phyloP scores from a whole-genome alignment of 2,888 invertebrate genomes.

The Archips crataeganus region DNA sequence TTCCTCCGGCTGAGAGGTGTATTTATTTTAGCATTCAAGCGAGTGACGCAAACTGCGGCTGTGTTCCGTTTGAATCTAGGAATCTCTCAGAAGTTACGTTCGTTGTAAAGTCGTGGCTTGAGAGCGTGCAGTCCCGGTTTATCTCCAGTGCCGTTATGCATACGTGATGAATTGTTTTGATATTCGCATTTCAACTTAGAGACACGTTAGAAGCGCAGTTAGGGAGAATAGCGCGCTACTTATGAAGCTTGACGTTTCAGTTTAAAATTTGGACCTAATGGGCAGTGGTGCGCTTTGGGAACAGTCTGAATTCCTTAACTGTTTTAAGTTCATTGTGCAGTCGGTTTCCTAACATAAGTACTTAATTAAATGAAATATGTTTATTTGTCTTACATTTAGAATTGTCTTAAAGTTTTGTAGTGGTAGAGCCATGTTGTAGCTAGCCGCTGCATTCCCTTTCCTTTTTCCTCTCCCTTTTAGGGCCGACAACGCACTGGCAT shows the following conservation, averaged over 20 bases:
- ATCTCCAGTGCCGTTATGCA: slow-evolving; percentile 35
- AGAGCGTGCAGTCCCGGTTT: slow-evolving; percentile 33
- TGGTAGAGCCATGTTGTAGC: too few relatives aligned
- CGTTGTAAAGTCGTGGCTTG: slow-evolving; percentile 52
- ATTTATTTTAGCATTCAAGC: slow-evolving; percentile 51
- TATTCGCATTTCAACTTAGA: slow-evolving; percentile 35
- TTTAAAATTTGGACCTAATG: slow-evolving; percentile 1
- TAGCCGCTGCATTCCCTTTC: too few relatives aligned
- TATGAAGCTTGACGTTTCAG: slow-evolving; percentile 21
- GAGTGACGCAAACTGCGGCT: slow-evolving; percentile 45
- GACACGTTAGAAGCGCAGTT: slow-evolving; percentile 33
- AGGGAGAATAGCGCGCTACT: slow-evolving; percentile 23
- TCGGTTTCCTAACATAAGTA: too few relatives aligned
- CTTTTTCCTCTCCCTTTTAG: too few relatives aligned
- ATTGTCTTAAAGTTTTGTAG: too few relatives aligned
- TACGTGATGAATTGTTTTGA: slow-evolving; percentile 40
- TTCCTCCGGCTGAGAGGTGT: slow-evolving; percentile 45
- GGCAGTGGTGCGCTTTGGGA: neutral
- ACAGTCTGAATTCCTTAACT: neutral
- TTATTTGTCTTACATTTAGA: too few relatives aligned
- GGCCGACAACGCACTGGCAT: too few relatives aligned
- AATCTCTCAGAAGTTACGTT: slow-evolving; percentile 48
- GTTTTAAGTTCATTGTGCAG: too few relatives aligned
- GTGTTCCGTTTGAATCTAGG: slow-evolving; percentile 53
- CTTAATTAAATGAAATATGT: too few relatives aligned